Conservation (phyloP, 2,113 vertebrate genomes). For the Hystrix cristata region DNA sequence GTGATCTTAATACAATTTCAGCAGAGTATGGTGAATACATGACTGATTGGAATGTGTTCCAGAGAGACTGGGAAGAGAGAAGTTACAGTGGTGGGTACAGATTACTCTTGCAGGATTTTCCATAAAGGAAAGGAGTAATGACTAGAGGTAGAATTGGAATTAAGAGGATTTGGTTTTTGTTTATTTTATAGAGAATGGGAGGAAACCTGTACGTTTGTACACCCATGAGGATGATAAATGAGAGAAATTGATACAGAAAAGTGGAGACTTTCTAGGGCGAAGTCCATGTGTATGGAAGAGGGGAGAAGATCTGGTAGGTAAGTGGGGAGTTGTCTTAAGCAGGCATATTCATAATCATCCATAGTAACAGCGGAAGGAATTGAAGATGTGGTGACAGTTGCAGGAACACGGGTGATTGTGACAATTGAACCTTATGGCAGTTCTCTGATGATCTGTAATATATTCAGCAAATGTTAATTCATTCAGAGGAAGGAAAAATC, state of each 20-base stretch:
- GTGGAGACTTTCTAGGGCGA: background rate
- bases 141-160: background rate
- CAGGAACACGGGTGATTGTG: background rate
- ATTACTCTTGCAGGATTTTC: conserved; percentile 11
- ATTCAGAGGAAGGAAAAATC: background rate
- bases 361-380: background rate
- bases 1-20: background rate
- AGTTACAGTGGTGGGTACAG: background rate
- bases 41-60: background rate
- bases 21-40: background rate
- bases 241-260: conserved; percentile 8
- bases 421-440: background rate
- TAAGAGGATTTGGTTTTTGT: background rate
- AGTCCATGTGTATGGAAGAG: background rate
- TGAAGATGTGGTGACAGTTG: background rate
- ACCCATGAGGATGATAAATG: background rate
- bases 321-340: background rate
- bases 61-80: background rate
- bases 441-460: background rate
- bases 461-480: conserved; percentile 1
- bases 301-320: background rate
- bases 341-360: background rate
- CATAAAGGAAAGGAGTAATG: background rate
- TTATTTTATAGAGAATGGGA: background rate
- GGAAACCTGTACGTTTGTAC: background rate